A percentile compares a stretch with the other conserved stretches of the same genome.
These are phyloP conservation scores for Pterois miles DNA, from an alignment of 2,797 vertebrate genomes.

Conservation along the genomic window DNA sequence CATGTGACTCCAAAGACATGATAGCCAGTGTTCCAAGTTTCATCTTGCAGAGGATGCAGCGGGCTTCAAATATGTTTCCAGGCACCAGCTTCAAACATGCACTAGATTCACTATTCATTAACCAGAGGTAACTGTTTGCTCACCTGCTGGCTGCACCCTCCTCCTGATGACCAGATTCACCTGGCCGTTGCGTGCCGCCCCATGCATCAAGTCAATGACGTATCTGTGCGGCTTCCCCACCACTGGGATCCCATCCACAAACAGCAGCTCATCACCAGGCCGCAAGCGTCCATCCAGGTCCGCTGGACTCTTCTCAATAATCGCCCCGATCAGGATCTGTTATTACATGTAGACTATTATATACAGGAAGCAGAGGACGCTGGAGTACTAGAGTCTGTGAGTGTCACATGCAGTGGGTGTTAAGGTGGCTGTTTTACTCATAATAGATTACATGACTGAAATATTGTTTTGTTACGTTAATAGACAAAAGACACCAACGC, in stretches of 20 bases:
- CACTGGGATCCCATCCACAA: conserved; percentile 95
- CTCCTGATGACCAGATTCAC: conserved; percentile 96
- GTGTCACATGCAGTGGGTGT: conserved; percentile 43
- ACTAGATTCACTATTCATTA: no score
- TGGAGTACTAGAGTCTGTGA: not conserved
- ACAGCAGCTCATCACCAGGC: conserved; percentile 95
- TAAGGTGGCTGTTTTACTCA: conserved; percentile 49
- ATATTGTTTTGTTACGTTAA: conserved; percentile 36
- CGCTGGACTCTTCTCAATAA: conserved; percentile 97
- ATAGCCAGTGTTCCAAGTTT: no score
- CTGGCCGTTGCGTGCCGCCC: conserved; percentile 93
- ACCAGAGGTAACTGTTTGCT: no score
- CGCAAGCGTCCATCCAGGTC: conserved; percentile 95
- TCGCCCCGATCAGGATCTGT: conserved; percentile 96
- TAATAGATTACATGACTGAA: not conserved
- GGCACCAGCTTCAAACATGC: no score
- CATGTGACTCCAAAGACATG: no score
- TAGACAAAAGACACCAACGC: conserved; percentile 47
- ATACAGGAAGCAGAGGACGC: not conserved
- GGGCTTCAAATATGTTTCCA: no score
- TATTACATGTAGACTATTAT: conserved; percentile 10
- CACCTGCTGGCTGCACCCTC: conserved; percentile 89
- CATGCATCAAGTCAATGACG: conserved; percentile 98
- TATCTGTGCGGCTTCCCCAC: conserved; percentile 97
- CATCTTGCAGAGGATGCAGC: no score